phyloP scores from a whole-genome alignment of 1,140 invertebrate species.

The Sminthurides bifidus region DNA sequence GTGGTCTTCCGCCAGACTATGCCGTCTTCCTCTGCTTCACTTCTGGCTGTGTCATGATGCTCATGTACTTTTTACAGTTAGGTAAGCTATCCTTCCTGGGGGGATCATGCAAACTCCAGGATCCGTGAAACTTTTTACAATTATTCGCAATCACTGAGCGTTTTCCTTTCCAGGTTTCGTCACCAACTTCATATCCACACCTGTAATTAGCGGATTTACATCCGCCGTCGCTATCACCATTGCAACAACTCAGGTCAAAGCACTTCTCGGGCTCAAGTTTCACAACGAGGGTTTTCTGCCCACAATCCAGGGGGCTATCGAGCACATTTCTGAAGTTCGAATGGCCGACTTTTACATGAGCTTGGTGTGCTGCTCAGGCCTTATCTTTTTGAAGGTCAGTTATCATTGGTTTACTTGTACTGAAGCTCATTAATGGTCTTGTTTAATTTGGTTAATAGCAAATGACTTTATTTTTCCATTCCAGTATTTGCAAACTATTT shows the following conservation, averaged over 20 bases:
- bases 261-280: conserved; percentile 57
- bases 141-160: conserved; percentile 9
- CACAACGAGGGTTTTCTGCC: conserved; percentile 52
- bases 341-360: conserved; percentile 54
- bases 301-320: conserved; percentile 48
- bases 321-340: conserved; percentile 52
- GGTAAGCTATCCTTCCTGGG: conserved; percentile 47
- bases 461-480: conserved; percentile 31
- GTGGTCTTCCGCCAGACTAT: conserved; percentile 52
- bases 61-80: conserved; percentile 72
- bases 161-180: conserved; percentile 67
- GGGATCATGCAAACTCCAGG: not conserved
- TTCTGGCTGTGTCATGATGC: conserved; percentile 60
- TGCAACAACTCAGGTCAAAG: conserved; percentile 68
- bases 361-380: conserved; percentile 49
- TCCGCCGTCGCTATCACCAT: conserved; percentile 81
- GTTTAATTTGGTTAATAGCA: not conserved
- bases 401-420: no score
- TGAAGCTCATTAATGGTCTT: not conserved
- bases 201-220: conserved; percentile 79
- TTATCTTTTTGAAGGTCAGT: conserved; percentile 53
- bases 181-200: conserved; percentile 79
- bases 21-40: conserved; percentile 66
- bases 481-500: conserved; percentile 31
- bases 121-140: not conserved